Evolutionary conservation across 1,140 invertebrate genomes (phyloP).

Genomic region (Andricus grossulariae): DNA sequence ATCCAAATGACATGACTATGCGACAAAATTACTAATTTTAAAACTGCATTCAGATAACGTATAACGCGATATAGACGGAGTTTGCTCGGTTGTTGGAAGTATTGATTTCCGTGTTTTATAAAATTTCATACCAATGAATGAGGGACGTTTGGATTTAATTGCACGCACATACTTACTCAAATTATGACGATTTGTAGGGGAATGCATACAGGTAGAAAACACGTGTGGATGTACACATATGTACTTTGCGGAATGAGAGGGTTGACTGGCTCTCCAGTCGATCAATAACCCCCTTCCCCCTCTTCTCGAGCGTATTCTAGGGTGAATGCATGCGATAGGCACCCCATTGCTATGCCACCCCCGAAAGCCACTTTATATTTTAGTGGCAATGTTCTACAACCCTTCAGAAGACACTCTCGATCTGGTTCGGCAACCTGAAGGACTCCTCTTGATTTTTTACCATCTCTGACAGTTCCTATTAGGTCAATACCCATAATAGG

Average conservation of each 20-base stretch:
- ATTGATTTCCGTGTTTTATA: constrained; percentile 14
- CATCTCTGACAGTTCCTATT: not conserved
- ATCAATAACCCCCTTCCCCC: constrained; percentile 70
- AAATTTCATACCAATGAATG: not conserved
- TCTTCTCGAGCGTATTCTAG: constrained; percentile 56
- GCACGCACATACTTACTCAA: constrained; percentile 21
- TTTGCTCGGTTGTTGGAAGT: not conserved
- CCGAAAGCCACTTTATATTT: constrained; percentile 74
- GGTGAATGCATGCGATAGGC: constrained; percentile 70
- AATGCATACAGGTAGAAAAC: constrained; percentile 48
- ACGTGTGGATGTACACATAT: constrained; percentile 48
- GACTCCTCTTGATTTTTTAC: constrained; percentile 26
- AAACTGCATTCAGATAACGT: no score
- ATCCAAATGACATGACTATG: no score
- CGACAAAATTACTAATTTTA: no score
- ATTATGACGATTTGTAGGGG: constrained; percentile 3
- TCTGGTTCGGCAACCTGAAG: constrained; percentile 46
- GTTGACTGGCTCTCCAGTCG: constrained; percentile 71
- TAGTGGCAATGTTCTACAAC: constrained; percentile 74
- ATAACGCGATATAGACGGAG: no score
- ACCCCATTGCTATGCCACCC: constrained; percentile 71
- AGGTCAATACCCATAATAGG: not conserved
- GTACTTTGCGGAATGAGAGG: constrained; percentile 66
- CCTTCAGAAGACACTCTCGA: constrained; percentile 66
- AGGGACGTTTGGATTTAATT: not conserved